A percentile compares a stretch with the other conserved stretches of the same genome.
phyloP scores from a whole-genome alignment of 2,888 invertebrate genomes.

The Drosophila incognita region DNA sequence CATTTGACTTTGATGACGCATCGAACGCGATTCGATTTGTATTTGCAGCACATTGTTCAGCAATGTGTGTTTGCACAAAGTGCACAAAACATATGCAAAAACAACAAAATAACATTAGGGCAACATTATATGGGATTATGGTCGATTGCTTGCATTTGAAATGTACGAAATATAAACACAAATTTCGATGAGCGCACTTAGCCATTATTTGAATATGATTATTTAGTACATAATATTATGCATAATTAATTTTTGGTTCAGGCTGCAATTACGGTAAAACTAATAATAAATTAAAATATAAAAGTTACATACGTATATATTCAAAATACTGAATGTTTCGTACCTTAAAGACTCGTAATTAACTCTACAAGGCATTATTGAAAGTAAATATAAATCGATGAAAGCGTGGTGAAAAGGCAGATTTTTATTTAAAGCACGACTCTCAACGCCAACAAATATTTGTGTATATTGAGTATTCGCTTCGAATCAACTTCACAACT shows the following conservation, averaged over 20 bases:
- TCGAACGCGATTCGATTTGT: background rate
- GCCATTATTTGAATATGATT: conserved; percentile 19
- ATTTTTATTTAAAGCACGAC: conserved; percentile 21
- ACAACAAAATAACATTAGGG: conserved; percentile 16
- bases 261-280: background rate
- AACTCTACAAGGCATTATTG: background rate
- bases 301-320: background rate
- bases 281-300: background rate
- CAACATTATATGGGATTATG: conserved; percentile 19
- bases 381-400: conserved; percentile 3
- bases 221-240: conserved; percentile 6
- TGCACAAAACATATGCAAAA: background rate
- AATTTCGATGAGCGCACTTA: background rate
- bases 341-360: background rate
- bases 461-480: conserved; percentile 6
- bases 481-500: conserved; percentile 23
- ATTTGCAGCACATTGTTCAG: background rate
- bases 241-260: conserved; percentile 2
- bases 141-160: conserved; percentile 13
- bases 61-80: background rate
- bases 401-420: background rate
- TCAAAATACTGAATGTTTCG: no score
- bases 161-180: conserved; percentile 4
- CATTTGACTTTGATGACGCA: conserved; percentile 6
- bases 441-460: conserved; percentile 5